Percentiles rank a stretch among this genome's conserved stretches.
Conservation (phyloP, 2,113 vertebrate species). For the Peromyscus californicus region DNA sequence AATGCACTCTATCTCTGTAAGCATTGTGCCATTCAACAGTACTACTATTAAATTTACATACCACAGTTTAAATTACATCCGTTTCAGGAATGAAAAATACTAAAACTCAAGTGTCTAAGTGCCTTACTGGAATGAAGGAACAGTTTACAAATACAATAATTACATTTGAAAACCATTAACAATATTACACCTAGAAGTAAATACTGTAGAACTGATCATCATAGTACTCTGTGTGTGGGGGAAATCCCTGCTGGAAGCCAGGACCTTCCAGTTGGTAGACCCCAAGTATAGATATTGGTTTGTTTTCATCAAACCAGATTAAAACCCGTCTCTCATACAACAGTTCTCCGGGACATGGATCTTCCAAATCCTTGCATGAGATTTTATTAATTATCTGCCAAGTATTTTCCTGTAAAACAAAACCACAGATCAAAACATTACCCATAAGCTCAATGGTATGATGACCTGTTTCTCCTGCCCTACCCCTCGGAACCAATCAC, state of each 20-base stretch:
- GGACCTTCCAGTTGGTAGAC: conserved; percentile 84
- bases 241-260: conserved; percentile 84
- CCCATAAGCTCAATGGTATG: not conserved
- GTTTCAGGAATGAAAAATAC: conserved; percentile 90
- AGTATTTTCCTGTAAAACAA: conserved; percentile 95
- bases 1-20: conserved; percentile 90
- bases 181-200: conserved; percentile 95
- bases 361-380: conserved; percentile 83
- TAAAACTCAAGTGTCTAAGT: conserved; percentile 91
- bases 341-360: conserved; percentile 82
- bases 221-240: conserved; percentile 83
- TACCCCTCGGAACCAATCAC: not conserved
- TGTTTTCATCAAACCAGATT: conserved; percentile 84
- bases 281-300: conserved; percentile 86
- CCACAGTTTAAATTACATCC: conserved; percentile 92
- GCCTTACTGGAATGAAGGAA: conserved; percentile 94
- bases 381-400: conserved; percentile 96
- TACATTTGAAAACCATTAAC: conserved; percentile 97
- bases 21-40: conserved; percentile 89
- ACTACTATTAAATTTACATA: conserved; percentile 90
- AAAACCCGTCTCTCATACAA: conserved; percentile 85
- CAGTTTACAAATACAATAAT: conserved; percentile 98
- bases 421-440: conserved; percentile 51
- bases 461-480: not conserved
- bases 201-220: conserved; percentile 95